phyloP scores from a whole-genome alignment of 2,888 invertebrate species.

The Gibbula magus region DNA sequence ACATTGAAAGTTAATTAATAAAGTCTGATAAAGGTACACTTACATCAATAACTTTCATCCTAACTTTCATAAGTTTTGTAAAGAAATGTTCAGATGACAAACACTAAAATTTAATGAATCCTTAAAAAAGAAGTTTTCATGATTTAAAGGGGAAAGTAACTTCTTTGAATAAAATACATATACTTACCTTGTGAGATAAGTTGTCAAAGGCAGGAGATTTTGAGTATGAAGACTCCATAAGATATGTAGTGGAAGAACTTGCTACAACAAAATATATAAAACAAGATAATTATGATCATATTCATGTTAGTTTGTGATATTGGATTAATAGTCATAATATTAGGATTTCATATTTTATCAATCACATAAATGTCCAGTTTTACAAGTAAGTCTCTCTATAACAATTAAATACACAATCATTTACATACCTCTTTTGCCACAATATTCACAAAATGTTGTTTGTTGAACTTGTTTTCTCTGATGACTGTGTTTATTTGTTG shows the following conservation, averaged over 20 bases:
- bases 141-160: no score
- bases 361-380: no score
- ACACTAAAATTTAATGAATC: no score
- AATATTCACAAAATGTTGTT: conserved; percentile 1
- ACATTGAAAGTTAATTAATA: no score
- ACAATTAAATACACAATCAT: background rate
- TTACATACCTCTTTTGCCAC: background rate
- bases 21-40: no score
- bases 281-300: background rate
- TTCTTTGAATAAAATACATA: no score
- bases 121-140: no score
- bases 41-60: no score
- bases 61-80: no score
- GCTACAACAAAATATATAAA: background rate
- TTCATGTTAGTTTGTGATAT: background rate
- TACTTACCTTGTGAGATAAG: background rate
- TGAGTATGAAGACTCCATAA: background rate
- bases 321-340: background rate
- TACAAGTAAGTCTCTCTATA: background rate
- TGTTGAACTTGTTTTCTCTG: no score
- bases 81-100: no score
- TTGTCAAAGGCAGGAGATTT: background rate
- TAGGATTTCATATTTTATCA: no score
- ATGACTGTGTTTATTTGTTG: background rate
- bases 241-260: background rate